A percentile compares a stretch with the other conserved stretches of the same genome.
Conservation (phyloP, 2,797 vertebrate species). For the Picus viridis region DNA sequence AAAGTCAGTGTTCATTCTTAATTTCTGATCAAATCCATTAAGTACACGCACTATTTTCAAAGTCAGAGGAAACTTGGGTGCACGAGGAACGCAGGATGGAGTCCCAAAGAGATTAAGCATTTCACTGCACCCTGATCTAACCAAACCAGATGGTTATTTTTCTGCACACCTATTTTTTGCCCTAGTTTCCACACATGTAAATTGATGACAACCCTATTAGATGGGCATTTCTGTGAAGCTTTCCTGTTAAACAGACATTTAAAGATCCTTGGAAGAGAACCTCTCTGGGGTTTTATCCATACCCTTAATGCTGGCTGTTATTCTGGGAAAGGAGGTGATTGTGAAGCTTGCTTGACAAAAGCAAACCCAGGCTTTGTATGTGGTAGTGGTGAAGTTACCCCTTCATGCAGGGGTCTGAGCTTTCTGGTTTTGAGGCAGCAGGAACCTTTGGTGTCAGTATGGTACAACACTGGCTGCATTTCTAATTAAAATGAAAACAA, state of each 20-base stretch:
- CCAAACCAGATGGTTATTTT: not conserved
- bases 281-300: not conserved
- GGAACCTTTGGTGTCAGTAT: not conserved
- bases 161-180: not conserved
- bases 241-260: not conserved
- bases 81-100: not conserved
- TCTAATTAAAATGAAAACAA: not conserved
- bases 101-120: not conserved
- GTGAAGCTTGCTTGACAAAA: not conserved
- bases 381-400: not conserved
- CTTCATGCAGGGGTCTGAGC: fast-evolving
- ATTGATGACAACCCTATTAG: not conserved
- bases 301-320: not conserved
- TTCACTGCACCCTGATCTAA: not conserved
- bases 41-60: not conserved
- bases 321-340: not conserved
- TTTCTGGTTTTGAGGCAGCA: not conserved
- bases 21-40: not conserved
- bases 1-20: not conserved
- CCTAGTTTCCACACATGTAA: not conserved
- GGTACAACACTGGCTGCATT: not conserved
- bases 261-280: not conserved
- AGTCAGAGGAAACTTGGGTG: not conserved
- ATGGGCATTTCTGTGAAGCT: not conserved
- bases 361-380: not conserved